Evolutionary conservation across 2,888 invertebrate species (phyloP), one percentile per base, ranked within the genome.

Genomic region (Drosophila fungiperda): DNA sequence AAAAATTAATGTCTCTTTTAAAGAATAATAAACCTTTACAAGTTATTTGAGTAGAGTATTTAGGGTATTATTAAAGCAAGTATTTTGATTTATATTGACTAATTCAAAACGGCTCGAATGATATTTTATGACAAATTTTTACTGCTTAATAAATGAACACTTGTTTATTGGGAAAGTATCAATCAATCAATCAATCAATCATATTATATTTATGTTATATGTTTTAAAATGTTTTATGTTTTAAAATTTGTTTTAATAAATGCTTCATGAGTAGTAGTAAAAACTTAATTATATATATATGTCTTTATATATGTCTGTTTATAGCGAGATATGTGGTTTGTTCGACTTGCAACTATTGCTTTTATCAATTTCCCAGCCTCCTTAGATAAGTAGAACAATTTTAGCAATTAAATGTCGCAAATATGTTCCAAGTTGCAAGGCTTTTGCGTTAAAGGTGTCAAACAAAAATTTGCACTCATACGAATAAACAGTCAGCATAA

Each of bases 101-200:
- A 38, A 29, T 26, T 7, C 20, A 15, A 36, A 54, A 23, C 17
- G 35, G 17, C 11, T 1, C 26, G 23, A 54, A 36, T 36, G 11
- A n/a, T 38, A 38, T 40, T 55, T 54, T 7, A 17, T 54, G 53
- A 35, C 23, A 35, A 20, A 36, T 54, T 26, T 11, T 26, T 26
- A 35, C 9, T 9, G 35, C 23, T 36, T 36, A 23, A 54, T 54
- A 17, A 17, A 36, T 20, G 1, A 40, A 40, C 15, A n/a, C 4
- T 15, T 29, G n/a, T 15, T 40, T 40, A 29, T 5, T 29, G 4
- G 0, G 7, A 11, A 17, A 11, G 1, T 11, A 17, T 36, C n/a
- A 36, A 38, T 55, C 54, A 55, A n/a, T n/a, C n/a, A n/a, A n/a
- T n/a, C n/a, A n/a, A 15, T 26, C 26, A 26, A 26, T 38, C n/a